Base-by-base conservation (phyloP, 2,888 invertebrate genomes). In the Plemyria rubiginata region DNA sequence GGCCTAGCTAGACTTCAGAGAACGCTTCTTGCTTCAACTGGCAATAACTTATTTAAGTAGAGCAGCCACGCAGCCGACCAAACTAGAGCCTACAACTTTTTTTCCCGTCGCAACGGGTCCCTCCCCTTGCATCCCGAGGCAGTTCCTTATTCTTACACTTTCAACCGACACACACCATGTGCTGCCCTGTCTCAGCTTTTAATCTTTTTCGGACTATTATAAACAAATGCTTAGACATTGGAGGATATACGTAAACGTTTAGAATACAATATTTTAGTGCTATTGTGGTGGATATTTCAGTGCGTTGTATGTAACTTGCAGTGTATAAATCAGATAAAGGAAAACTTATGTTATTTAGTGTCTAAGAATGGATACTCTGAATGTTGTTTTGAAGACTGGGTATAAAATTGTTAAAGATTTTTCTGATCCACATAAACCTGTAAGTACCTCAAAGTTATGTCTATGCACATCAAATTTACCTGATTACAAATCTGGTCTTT, bases 361-460 rank as follows among this genome's bases (percentile, higher is more conserved):
- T 56, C 57, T 67, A 69, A 79, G 61, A 74, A 92, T 92, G 92
- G 84, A 91, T 84, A 81, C 86, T 62, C 73, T 92, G 72, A 92
- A 86, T 74, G 86, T 86, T 70, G 78, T 92, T 73, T 77, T 92
- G 56, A 92, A 90, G 78, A 91, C 89, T 66, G 88, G 92, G 79
- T 91, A 89, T 70, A 89, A 87, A 78, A 86, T 92, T 70, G 86
- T 92, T 56, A 92, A 91, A 81, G 88, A 87, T 79, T 85, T 92
- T 62, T 83, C 90, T 50, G 91, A 85, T 70, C 87, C 82, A 65
- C 86, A 84, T 64, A 92, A 87, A 77, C 72, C 78, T 72, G 92
- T 92, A 75, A 92, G 92, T 90, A 62, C 8, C 6, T 45, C 46
- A 5, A 12, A 9, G 8, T 16, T 3, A 16, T 4, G 11, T 4